Evolutionary conservation across 1,140 invertebrate genomes (phyloP).

Genomic region (Heliconius nattereri): DNA sequence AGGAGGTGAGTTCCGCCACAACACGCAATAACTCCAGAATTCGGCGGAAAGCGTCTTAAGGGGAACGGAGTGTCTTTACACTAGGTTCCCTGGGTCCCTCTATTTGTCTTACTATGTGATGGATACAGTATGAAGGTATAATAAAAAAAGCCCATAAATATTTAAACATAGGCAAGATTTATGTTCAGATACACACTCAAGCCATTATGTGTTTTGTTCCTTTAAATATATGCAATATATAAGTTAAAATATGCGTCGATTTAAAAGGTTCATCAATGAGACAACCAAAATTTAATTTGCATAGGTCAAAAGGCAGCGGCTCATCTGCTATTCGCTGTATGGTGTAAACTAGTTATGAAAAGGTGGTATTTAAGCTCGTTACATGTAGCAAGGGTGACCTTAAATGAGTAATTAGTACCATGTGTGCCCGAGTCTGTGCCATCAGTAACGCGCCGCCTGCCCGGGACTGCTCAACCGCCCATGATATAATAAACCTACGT

Average conservation of each 20-base stretch:
- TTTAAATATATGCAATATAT: no score
- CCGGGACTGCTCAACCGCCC: constrained; percentile 50
- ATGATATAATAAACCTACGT: constrained; percentile 56
- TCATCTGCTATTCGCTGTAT: constrained; percentile 32
- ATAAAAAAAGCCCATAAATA: no score
- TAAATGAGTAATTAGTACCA: constrained; percentile 75
- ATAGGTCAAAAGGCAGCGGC: constrained; percentile 3
- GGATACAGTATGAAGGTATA: no score
- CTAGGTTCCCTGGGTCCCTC: no score
- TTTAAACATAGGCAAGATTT: no score
- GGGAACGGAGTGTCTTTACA: no score
- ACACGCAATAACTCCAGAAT: no score
- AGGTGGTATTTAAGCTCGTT: constrained; percentile 48
- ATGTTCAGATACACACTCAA: no score
- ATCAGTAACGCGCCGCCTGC: constrained; percentile 62
- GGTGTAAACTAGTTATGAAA: constrained; percentile 38
- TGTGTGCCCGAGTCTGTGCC: constrained; percentile 57
- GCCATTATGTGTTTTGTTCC: no score
- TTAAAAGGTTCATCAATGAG: neutral
- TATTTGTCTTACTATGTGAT: no score
- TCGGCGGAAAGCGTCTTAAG: no score
- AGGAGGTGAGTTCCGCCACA: no score
- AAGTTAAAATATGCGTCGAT: neutral
- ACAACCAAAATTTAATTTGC: neutral
- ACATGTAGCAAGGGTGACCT: constrained; percentile 48